A percentile compares a stretch with the other conserved stretches of the same genome.
These are phyloP conservation scores for Acleris cristana DNA, from an alignment of 2,888 invertebrate species.

Conservation along the genomic window DNA sequence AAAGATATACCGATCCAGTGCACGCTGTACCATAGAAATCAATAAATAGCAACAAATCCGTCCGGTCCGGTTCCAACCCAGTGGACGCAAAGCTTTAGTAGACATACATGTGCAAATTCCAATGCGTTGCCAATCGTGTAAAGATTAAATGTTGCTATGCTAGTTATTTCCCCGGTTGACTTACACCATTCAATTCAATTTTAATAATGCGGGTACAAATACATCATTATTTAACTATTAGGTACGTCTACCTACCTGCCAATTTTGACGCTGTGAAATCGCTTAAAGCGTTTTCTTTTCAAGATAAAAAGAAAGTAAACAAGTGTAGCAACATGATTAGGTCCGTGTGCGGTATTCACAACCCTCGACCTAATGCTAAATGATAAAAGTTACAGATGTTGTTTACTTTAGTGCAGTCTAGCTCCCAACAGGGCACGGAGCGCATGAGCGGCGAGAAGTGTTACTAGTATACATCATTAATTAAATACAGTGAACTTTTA, in stretches of 20 bases:
- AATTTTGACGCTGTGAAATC: neutral
- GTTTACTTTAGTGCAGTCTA: slow-evolving; percentile 65
- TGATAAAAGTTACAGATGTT: slow-evolving; percentile 64
- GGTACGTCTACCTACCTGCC: neutral
- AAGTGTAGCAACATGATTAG: slow-evolving; percentile 43
- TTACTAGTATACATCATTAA: slow-evolving; percentile 5
- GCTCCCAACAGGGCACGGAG: slow-evolving; percentile 48
- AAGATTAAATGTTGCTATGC: no score
- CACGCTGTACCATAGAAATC: no score
- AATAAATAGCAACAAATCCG: no score
- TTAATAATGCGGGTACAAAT: no score
- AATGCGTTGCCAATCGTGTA: no score
- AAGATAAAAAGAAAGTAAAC: slow-evolving; percentile 11
- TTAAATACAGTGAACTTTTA: slow-evolving; percentile 1
- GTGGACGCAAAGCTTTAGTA: no score
- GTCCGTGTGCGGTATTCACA: slow-evolving; percentile 17
- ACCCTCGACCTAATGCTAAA: slow-evolving; percentile 50
- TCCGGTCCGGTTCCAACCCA: no score
- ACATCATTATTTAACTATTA: no score
- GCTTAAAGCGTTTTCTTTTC: neutral
- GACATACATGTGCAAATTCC: no score
- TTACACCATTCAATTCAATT: no score
- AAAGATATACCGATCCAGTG: no score
- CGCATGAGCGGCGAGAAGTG: slow-evolving; percentile 48
- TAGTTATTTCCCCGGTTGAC: no score